phyloP scores from a whole-genome alignment of 2,113 vertebrate species.

The Mirounga angustirostris region DNA sequence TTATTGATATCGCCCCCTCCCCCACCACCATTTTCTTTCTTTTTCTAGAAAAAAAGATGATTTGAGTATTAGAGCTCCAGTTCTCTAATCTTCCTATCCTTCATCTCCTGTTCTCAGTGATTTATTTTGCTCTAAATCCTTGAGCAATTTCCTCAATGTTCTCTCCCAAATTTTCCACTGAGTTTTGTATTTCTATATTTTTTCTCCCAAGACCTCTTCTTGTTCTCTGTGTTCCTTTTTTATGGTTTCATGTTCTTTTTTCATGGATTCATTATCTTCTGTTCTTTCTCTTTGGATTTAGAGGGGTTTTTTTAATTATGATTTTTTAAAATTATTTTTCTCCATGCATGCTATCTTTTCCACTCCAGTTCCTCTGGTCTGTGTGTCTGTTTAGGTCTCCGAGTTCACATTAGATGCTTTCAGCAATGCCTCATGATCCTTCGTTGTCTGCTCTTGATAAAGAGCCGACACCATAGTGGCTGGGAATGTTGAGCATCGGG shows the following conservation, averaged over 20 bases:
- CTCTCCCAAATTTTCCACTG: neutral
- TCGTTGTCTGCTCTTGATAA: neutral
- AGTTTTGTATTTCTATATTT: neutral
- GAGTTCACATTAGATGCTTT: neutral
- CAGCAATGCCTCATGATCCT: neutral
- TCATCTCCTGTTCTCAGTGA: neutral
- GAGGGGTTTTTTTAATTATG: neutral
- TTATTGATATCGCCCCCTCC: neutral
- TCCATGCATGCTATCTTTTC: neutral
- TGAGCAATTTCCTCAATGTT: neutral
- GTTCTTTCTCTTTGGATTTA: neutral
- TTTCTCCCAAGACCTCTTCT: neutral
- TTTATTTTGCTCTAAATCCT: neutral
- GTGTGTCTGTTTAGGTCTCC: neutral
- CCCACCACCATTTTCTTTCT: neutral
- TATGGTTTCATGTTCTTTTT: neutral
- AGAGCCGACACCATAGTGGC: neutral
- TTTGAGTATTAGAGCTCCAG: neutral
- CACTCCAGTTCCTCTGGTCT: neutral
- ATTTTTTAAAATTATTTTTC: neutral
- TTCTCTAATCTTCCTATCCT: neutral
- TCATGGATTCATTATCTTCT: neutral
- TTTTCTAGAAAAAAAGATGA: neutral
- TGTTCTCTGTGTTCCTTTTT: neutral
- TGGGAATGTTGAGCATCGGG: neutral